phyloP scores from a whole-genome alignment of 2,888 invertebrate species.

The Rhingia rostrata region DNA sequence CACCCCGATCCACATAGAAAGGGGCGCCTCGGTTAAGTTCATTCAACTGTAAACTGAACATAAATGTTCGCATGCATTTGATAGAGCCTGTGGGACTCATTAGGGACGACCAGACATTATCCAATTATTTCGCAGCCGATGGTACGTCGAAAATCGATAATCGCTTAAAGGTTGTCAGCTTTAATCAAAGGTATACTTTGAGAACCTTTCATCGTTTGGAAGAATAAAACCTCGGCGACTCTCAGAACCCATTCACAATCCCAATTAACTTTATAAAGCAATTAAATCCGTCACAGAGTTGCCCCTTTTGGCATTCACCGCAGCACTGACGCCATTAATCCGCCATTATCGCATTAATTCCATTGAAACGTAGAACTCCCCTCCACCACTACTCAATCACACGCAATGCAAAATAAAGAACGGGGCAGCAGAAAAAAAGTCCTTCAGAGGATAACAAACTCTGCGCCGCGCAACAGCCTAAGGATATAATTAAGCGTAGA shows the following conservation, averaged over 20 bases:
- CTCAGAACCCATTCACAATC: slow-evolving; percentile 18
- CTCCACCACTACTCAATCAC: not conserved
- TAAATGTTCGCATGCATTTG: slow-evolving; percentile 1
- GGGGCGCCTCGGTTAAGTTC: not conserved
- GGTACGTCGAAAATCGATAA: not conserved
- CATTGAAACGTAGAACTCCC: slow-evolving; percentile 15
- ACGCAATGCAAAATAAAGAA: not conserved
- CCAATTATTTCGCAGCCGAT: not conserved
- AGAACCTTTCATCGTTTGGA: not conserved
- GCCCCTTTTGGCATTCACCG: slow-evolving; percentile 13
- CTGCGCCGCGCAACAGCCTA: slow-evolving; percentile 37
- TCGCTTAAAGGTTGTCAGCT: not conserved
- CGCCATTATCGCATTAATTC: slow-evolving; percentile 42
- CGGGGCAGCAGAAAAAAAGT: not conserved
- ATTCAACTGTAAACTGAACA: not conserved
- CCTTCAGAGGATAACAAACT: slow-evolving; percentile 19
- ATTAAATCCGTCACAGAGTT: slow-evolving; percentile 50
- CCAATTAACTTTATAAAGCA: slow-evolving; percentile 51
- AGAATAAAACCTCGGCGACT: not conserved
- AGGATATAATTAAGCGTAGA: slow-evolving; percentile 66
- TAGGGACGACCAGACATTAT: not conserved
- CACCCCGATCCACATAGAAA: not conserved
- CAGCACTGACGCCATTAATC: slow-evolving; percentile 19
- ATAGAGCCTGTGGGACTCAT: slow-evolving; percentile 1
- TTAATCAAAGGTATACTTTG: not conserved